Base-by-base conservation (phyloP, 2,113 vertebrate species). In the Noturus placidus region DNA sequence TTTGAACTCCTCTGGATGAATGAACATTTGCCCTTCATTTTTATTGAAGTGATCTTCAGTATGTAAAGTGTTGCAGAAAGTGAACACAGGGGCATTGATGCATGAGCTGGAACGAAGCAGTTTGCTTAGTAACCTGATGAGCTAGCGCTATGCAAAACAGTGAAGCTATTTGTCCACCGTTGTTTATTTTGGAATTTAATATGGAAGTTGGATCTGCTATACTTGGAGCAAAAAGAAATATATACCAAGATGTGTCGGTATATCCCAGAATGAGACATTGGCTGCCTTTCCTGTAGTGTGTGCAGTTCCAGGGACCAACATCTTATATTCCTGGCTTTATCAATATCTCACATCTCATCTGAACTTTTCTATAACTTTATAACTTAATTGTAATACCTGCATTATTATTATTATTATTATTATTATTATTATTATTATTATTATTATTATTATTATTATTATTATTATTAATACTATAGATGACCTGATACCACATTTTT, bases 141-240 rank as follows among this genome's bases (percentile, higher is more conserved):
- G 33, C 13, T 2, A 63, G 30, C 10, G n/a, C 57, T 15, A n/a
- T 42, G 59, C 59, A 17, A 65, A 46, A 63, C 81, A 63, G 0
- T 19, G 2, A 25, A 42, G 22, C 56, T 27, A 27, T 82, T 80
- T n/a, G 57, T 11, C 38, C 56, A 61, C 9, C 9, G 10, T 22
- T 61, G 79, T 61, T 82, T 82, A 17, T 33, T 61, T 35, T 25
- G 30, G 79, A 59, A 61, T 61, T 61, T 61, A 59, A 78, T 80
- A 80, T 80, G 30, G n/a, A 35, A 33, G 30, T 22, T 13, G 30
- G 22, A 59, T 59, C 54, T 35, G 79, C 54, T 81, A 57, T 80
- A 33, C 9, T 79, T 30, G 76, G 14, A 54, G 25, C 5, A 54
- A 77, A n/a, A 52, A 22, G 5, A 27, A 77, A 77, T 77, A 77